Conservation (phyloP, 2,888 invertebrate species). For the Xanthia icteritia region DNA sequence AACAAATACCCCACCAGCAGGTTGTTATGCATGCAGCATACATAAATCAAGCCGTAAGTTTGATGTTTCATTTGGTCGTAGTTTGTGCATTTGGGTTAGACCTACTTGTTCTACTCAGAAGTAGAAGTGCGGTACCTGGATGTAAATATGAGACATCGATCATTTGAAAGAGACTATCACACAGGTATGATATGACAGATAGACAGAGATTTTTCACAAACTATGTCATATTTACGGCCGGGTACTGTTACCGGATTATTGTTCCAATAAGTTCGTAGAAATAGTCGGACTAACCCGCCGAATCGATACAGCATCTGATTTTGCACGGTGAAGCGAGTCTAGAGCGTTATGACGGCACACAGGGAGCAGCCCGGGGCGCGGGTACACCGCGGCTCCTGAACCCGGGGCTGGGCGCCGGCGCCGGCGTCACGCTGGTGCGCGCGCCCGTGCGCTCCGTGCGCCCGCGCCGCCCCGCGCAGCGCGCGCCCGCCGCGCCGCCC, state of each 20-base stretch:
- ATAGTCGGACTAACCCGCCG: conserved; percentile 9
- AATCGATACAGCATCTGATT: not conserved
- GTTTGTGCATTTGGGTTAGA: conserved; percentile 22
- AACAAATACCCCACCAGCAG: conserved; percentile 76
- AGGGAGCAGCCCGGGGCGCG: conserved; percentile 73
- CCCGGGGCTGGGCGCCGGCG: conserved; percentile 77
- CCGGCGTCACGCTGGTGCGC: conserved; percentile 79
- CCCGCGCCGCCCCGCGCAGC: conserved; percentile 75
- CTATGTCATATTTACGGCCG: not conserved
- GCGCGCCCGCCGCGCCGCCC: conserved; percentile 71
- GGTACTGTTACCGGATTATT: not conserved
- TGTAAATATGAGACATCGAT: conserved; percentile 7
- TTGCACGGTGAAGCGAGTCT: not conserved
- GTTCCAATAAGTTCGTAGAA: not conserved
- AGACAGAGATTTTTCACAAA: not conserved
- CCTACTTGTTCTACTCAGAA: conserved; percentile 15
- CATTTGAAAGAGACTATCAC: conserved; percentile 1
- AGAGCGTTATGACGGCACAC: not conserved
- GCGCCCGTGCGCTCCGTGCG: conserved; percentile 76
- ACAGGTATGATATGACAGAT: not conserved
- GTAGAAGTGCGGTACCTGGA: not conserved
- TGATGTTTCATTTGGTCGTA: conserved; percentile 23
- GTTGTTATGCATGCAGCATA: conserved; percentile 88
- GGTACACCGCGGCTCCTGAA: conserved; percentile 81
- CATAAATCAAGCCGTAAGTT: conserved; percentile 84